These are phyloP conservation scores for Psittacula cyanocephala DNA, from an alignment of 2,113 vertebrate species.

Conservation along the genomic window DNA sequence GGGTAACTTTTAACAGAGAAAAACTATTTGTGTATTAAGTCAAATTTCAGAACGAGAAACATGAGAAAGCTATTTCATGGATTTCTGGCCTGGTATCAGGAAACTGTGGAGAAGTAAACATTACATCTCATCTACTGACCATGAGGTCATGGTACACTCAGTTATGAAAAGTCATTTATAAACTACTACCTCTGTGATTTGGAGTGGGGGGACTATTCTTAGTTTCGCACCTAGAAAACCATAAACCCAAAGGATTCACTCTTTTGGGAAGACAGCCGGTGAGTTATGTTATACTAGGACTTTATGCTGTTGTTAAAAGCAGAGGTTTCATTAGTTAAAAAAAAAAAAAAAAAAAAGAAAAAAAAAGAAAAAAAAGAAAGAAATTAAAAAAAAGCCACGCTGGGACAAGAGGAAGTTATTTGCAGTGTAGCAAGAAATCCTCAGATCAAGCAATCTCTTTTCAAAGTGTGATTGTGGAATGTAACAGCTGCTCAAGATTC, in stretches of 20 bases:
- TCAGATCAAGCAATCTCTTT: conserved; percentile 14
- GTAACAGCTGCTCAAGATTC: conserved; percentile 39
- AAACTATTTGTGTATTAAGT: background rate
- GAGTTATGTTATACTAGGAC: background rate
- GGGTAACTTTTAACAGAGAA: conserved; percentile 1
- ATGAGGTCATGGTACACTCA: conserved; percentile 1
- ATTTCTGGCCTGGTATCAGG: conserved; percentile 24
- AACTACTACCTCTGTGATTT: conserved; percentile 1
- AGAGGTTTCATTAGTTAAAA: background rate
- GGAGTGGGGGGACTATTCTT: background rate
- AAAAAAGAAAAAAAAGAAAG: background rate
- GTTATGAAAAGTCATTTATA: conserved; percentile 45
- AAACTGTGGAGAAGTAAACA: conserved; percentile 48
- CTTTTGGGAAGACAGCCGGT: background rate
- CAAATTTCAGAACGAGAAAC: background rate
- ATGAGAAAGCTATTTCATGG: conserved; percentile 20
- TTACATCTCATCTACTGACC: conserved; percentile 16
- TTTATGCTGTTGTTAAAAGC: background rate
- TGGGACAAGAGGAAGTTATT: background rate
- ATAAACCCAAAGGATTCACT: background rate
- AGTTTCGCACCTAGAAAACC: background rate
- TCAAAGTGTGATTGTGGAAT: conserved; percentile 53
- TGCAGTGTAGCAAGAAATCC: background rate
- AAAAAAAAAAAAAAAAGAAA: background rate
- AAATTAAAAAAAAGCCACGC: background rate